Base-by-base conservation (phyloP, 2,797 vertebrate species). In the Pseudochaenichthys georgianus region DNA sequence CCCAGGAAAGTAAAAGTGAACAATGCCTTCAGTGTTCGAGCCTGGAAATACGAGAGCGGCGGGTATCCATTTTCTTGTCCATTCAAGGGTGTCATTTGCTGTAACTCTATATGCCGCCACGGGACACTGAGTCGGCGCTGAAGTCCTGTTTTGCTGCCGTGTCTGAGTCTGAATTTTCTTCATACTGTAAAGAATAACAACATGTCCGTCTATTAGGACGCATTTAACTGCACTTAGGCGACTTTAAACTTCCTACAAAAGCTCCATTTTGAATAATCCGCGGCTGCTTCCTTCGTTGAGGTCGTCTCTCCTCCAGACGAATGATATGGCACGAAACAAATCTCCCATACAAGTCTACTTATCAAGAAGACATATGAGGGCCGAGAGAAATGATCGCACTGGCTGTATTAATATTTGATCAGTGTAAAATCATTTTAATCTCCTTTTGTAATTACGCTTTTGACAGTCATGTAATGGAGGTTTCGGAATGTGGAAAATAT, bases 391-490 rank as follows among this genome's bases (percentile, higher is more conserved):
- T 86, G 80, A 89, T 83, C 83, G 45, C 70, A 73, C 68, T 13
- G 0, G 78, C 70, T 64, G 57, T 83, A 90, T 94, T 93, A 92
- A 93, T 93, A 91, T 92, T 94, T 93, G 83, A 94, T 94, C 83
- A 82, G 80, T 70, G 83, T 51, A 75, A 89, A 91, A 90, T 91
- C 64, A 82, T 86, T 94, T 93, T 91, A 89, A 90, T 94, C 90
- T 90, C 85, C 84, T 86, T 89, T 91, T 88, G 86, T 94, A 94
- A 94, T 94, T 94, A 93, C 90, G 92, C 80, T 83, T 90, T 92
- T 93, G 93, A 93, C 93, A 92, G 87, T 90, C 65, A 41, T 80
- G 76, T 92, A 94, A 94, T 94, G 87, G 87, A 87, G 82, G 84
- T 85, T 89, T 9, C 43, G 70, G 85, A 89, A 88, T 89, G 90